Evolutionary conservation across 2,797 vertebrate genomes (phyloP), one percentile per base, ranked within the genome.

Genomic region (Columba guinea): DNA sequence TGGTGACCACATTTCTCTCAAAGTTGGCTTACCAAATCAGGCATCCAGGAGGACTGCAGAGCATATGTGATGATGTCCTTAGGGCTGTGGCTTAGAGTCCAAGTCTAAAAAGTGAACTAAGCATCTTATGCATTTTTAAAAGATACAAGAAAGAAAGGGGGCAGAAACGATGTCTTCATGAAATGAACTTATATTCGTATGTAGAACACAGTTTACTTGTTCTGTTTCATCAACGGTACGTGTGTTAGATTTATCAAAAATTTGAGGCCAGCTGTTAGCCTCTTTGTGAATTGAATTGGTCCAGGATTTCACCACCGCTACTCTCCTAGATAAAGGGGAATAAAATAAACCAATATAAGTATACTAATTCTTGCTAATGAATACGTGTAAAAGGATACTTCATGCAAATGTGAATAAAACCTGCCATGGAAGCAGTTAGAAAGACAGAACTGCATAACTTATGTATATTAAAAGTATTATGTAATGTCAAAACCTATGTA

Each of bases 151-250:
- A 35, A 11, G 27, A 60, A 71, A 68, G 2, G 3, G 11, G 4
- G 1, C 7, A 30, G 46, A 49, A 80, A 74, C 20, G 26, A 32
- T 16, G 11, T 18, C 10, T 77, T 86, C 30, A 34, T 35, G 34
- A 77, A 80, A 74, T 48, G 3, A 68, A 63, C 6, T 44, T 78
- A 52, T 0, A 10, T 75, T 70, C 67, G 10, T 62, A 7, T 49
- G 28, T 9, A 62, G 64, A 73, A 83, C 83, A 39, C 8, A 51
- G 14, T 68, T 34, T 51, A 30, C 7, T 34, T 60, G 16, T 4
- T 23, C 4, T 48, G 5, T 53, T 88, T 76, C 20, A 21, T 7
- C 6, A 49, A 44, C 21, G 10, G 9, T n/a, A 35, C 0, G 0
- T 67, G 2, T 1, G 1, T 21, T 71, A 13, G 5, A 55, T 48